Evolutionary conservation across 2,797 vertebrate genomes (phyloP).

Genomic region (Enoplosus armatus): DNA sequence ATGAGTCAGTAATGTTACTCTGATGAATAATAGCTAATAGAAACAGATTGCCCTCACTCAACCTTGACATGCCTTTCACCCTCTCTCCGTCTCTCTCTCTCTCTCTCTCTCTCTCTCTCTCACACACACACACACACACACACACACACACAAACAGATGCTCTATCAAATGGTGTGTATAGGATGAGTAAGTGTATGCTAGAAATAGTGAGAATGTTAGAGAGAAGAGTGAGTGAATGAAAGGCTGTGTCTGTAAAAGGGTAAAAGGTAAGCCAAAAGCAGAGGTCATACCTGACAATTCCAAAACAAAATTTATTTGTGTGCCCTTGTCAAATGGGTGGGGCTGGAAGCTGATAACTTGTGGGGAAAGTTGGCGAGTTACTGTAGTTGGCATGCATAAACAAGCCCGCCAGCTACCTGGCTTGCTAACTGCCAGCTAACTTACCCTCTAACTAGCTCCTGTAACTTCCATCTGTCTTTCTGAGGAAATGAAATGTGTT

Average conservation of each 20-base stretch:
- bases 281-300: not conserved
- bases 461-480: not conserved
- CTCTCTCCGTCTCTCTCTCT: not conserved
- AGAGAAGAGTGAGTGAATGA: not conserved
- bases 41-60: slow-evolving; percentile 61
- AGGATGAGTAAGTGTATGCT: slow-evolving; percentile 17
- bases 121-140: too few relatives aligned
- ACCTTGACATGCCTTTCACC: slow-evolving; percentile 69
- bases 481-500: not conserved
- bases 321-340: not conserved
- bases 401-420: not conserved
- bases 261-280: slow-evolving; percentile 4
- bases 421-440: slow-evolving; percentile 7
- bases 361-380: slow-evolving; percentile 9
- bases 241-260: not conserved
- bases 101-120: not conserved
- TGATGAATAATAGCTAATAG: slow-evolving; percentile 53
- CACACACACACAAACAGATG: not conserved
- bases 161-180: slow-evolving; percentile 23
- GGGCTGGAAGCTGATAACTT: slow-evolving; percentile 9
- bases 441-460: slow-evolving; percentile 7
- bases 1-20: slow-evolving; percentile 42
- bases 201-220: slow-evolving; percentile 14
- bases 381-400: not conserved
- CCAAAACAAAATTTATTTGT: not conserved